phyloP scores from a whole-genome alignment of 1,140 invertebrate species.

The Acromyrmex echinatior region DNA sequence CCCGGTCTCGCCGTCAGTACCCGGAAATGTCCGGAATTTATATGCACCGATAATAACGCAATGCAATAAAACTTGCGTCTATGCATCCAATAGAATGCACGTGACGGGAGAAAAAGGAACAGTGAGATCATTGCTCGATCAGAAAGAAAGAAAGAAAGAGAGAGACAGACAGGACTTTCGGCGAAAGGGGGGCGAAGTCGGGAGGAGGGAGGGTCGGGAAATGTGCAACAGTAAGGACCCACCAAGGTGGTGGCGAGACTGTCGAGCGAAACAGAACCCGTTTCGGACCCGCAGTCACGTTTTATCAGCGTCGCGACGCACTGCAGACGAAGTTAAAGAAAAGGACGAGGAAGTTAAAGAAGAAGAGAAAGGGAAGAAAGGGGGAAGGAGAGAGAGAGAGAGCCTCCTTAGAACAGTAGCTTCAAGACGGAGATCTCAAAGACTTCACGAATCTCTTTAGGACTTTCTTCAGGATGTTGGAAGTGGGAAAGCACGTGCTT shows the following conservation, averaged over 20 bases:
- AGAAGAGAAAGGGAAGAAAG: conserved; percentile 12
- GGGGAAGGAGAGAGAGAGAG: not conserved
- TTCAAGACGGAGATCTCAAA: not conserved
- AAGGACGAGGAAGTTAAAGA: conserved; percentile 17
- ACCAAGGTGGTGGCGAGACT: conserved; percentile 78
- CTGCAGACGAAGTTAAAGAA: conserved; percentile 33
- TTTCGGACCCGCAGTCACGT: conserved; percentile 77
- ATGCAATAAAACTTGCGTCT: conserved; percentile 40
- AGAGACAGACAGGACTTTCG: conserved; percentile 82
- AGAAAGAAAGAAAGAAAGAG: conserved; percentile 68
- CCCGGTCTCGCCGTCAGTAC: not conserved
- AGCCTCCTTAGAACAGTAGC: not conserved
- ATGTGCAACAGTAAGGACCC: conserved; percentile 77
- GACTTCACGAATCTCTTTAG: not conserved
- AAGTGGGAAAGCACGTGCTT: conserved; percentile 16
- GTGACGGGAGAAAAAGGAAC: conserved; percentile 28
- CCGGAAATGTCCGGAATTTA: conserved; percentile 42
- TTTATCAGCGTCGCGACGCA: conserved; percentile 66
- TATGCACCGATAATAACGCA: conserved; percentile 44
- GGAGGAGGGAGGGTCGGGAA: conserved; percentile 76
- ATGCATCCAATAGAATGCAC: conserved; percentile 45
- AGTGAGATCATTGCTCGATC: not conserved
- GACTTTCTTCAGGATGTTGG: not conserved
- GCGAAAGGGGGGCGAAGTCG: conserved; percentile 81
- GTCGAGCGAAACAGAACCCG: conserved; percentile 82